These are phyloP conservation scores for Alligator mississippiensis DNA, from an alignment of 2,113 vertebrate species.

Conservation along the genomic window DNA sequence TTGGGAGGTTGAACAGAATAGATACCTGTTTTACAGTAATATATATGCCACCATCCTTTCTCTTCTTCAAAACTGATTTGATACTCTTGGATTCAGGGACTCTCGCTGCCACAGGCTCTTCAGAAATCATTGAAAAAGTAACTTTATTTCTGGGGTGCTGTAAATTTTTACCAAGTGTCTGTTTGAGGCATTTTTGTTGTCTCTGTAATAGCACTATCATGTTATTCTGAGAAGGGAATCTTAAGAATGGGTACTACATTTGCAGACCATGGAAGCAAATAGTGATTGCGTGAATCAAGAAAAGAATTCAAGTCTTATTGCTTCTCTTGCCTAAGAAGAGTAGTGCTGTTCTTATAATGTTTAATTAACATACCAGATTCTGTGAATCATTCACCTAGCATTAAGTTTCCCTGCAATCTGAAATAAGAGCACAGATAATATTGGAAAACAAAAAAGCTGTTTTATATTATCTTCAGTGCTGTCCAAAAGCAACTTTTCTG, in stretches of 20 bases:
- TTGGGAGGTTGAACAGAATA: neutral
- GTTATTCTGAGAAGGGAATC: too few relatives aligned
- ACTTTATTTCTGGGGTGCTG: neutral
- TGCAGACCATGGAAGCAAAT: too few relatives aligned
- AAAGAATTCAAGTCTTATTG: neutral
- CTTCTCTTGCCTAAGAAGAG: neutral
- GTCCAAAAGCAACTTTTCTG: neutral
- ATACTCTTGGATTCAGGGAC: neutral
- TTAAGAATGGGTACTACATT: too few relatives aligned
- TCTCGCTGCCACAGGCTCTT: neutral
- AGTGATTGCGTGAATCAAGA: too few relatives aligned
- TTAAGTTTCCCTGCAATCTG: neutral
- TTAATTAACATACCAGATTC: neutral
- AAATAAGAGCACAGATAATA: neutral
- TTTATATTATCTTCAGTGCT: neutral
- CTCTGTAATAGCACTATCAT: too few relatives aligned
- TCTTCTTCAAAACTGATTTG: neutral
- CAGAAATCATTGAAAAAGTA: neutral
- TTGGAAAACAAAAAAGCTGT: neutral
- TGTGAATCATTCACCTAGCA: neutral
- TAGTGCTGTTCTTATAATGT: neutral
- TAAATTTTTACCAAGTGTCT: neutral
- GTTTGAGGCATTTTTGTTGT: neutral
- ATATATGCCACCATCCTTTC: neutral
- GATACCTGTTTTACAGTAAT: neutral